phyloP scores from a whole-genome alignment of 1,140 invertebrate species.

The Penaeus vannamei region DNA sequence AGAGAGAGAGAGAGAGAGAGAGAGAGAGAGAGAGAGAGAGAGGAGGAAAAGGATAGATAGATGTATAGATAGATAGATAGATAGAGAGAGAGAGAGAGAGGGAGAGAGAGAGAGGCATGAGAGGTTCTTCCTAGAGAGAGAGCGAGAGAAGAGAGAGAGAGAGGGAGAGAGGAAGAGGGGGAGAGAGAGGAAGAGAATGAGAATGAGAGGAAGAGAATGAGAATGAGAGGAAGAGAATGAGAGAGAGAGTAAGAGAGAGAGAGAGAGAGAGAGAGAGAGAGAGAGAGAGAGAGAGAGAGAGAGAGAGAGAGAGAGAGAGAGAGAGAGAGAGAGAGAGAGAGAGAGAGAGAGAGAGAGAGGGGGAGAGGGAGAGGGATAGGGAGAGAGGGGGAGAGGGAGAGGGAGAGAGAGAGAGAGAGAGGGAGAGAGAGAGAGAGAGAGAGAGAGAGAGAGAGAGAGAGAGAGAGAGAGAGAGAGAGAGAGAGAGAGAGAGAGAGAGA shows the following conservation, averaged over 20 bases:
- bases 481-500: neutral
- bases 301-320: constrained; percentile 19
- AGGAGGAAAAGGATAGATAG: neutral
- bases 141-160: too few relatives aligned
- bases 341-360: too few relatives aligned
- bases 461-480: neutral
- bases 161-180: neutral
- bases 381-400: too few relatives aligned
- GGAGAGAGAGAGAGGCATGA: too few relatives aligned
- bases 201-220: neutral
- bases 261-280: neutral
- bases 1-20: neutral
- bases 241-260: neutral
- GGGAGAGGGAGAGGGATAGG: too few relatives aligned
- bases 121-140: neutral
- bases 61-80: neutral
- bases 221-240: neutral
- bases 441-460: neutral
- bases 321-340: constrained; percentile 13
- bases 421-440: neutral
- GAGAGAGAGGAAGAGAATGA: neutral
- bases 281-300: neutral
- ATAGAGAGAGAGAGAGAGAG: neutral
- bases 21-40: neutral
- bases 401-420: neutral